phyloP scores from a whole-genome alignment of 2,113 vertebrate genomes.

The Erythrocercus mccallii region DNA sequence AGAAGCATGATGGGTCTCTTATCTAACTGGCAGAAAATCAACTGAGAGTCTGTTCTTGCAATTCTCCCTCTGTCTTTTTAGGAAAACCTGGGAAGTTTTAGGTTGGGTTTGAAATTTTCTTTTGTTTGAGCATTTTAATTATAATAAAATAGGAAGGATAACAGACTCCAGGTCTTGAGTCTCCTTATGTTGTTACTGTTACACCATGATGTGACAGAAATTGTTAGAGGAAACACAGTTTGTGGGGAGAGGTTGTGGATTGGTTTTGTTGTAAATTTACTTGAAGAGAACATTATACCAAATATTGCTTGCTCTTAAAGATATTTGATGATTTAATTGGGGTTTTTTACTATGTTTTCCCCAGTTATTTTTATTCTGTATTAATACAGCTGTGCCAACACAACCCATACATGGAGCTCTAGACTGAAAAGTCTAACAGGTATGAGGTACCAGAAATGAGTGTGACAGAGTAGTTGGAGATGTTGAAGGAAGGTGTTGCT shows the following conservation, averaged over 20 bases:
- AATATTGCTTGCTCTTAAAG: background rate
- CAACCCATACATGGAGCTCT: background rate
- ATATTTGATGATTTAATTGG: background rate
- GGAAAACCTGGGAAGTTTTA: background rate
- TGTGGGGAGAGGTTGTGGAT: background rate
- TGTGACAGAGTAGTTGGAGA: background rate
- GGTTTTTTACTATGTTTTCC: fast-evolving
- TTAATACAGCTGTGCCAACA: background rate
- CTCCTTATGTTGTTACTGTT: background rate
- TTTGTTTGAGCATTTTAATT: background rate
- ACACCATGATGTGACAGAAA: background rate
- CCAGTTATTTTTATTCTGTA: background rate
- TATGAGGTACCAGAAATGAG: background rate
- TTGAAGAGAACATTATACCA: background rate
- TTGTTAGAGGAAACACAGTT: background rate
- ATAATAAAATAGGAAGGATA: background rate
- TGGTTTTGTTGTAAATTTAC: background rate
- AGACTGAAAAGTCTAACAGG: background rate
- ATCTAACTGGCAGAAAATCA: background rate
- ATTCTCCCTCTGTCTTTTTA: background rate
- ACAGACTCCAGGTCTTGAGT: background rate
- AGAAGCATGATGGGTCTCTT: background rate
- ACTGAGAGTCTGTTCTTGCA: background rate
- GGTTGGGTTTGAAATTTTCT: background rate
- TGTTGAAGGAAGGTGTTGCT: background rate